Percentiles rank a stretch among this genome's conserved stretches.
Evolutionary conservation across 2,888 invertebrate genomes (phyloP).

Genomic region (Tinea semifulvella): DNA sequence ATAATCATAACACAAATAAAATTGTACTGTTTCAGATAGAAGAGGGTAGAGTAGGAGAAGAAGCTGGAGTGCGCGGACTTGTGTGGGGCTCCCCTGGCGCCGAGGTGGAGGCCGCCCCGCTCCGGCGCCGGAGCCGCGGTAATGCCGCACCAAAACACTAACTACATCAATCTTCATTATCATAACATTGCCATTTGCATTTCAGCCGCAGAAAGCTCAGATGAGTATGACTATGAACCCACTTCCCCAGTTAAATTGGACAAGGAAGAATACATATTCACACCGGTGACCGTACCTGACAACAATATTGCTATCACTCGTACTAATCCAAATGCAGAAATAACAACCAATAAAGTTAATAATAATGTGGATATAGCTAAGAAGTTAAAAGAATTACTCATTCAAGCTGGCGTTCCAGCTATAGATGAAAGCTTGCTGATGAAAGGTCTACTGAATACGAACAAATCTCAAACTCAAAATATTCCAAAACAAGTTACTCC

Average conservation of each 20-base stretch:
- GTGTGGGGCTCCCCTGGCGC: conserved; percentile 58
- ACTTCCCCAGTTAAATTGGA: conserved; percentile 30
- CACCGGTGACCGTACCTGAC: conserved; percentile 26
- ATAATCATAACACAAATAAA: background rate
- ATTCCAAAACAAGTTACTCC: background rate
- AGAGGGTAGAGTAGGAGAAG: conserved; percentile 33
- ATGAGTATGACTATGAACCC: conserved; percentile 53
- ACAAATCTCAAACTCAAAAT: background rate
- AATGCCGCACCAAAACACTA: conserved; percentile 34
- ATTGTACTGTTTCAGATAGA: conserved; percentile 30
- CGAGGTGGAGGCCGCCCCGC: conserved; percentile 53
- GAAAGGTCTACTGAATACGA: conserved; percentile 30
- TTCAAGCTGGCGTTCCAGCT: conserved; percentile 39
- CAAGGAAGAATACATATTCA: conserved; percentile 52
- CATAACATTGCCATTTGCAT: conserved; percentile 57
- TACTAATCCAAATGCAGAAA: background rate
- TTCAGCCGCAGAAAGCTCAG: conserved; percentile 63
- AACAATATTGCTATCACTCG: conserved; percentile 20
- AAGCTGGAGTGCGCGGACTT: conserved; percentile 45
- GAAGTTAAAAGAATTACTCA: conserved; percentile 39
- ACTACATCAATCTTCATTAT: conserved; percentile 23
- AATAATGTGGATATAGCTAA: conserved; percentile 34
- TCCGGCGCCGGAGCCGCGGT: conserved; percentile 44
- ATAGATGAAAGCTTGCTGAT: conserved; percentile 42
- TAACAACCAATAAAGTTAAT: conserved; percentile 14